Percentiles rank a stretch among this genome's conserved stretches.
Evolutionary conservation across 2,888 invertebrate species (phyloP).

Genomic region (Metopia argyrocephala): DNA sequence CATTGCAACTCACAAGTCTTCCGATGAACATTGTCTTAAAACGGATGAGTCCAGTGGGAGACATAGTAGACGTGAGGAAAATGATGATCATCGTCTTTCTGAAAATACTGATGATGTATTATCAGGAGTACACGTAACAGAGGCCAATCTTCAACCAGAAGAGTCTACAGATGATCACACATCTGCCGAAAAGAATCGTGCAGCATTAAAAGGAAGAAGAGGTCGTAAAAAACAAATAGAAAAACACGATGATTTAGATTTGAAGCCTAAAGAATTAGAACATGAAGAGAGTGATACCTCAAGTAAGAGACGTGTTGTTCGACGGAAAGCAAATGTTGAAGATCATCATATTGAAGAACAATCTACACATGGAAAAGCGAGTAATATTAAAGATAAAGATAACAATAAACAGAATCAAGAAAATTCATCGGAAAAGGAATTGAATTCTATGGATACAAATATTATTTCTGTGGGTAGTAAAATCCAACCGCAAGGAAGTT

Average conservation of each 20-base stretch:
- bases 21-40: slow-evolving; percentile 4
- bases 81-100: not conserved
- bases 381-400: not conserved
- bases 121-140: slow-evolving; percentile 25
- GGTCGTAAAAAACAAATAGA: slow-evolving; percentile 36
- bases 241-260: too few relatives aligned
- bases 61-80: slow-evolving; percentile 9
- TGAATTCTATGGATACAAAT: not conserved
- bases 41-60: slow-evolving; percentile 11
- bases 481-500: not conserved
- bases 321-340: slow-evolving; percentile 11
- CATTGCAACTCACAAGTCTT: slow-evolving; percentile 8
- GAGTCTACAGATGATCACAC: not conserved
- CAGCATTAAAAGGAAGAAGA: not conserved
- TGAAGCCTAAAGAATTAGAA: not conserved
- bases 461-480: not conserved
- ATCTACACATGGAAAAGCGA: not conserved
- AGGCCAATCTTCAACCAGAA: slow-evolving; percentile 16
- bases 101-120: slow-evolving; percentile 1
- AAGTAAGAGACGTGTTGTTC: slow-evolving; percentile 12
- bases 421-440: not conserved
- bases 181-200: not conserved
- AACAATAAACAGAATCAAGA: not conserved
- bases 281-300: slow-evolving; percentile 9
- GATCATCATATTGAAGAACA: not conserved